Base-by-base conservation (phyloP, 2,113 vertebrate species). In the Lethenteron camtschaticum region DNA sequence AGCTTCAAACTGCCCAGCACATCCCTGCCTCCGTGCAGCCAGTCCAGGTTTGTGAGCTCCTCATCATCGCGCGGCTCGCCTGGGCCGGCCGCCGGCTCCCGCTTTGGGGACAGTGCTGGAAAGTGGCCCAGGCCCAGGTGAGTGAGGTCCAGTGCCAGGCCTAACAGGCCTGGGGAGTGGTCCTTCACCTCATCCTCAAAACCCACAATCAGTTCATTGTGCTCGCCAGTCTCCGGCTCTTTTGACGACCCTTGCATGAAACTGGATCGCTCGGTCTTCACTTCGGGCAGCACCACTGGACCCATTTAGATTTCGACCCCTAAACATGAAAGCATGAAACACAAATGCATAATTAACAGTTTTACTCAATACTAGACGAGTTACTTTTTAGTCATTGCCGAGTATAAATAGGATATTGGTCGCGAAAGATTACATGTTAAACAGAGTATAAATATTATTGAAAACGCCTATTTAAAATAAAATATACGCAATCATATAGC, bases 271-370 rank as follows among this genome's bases (percentile, higher is more conserved):
- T 94, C 89, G 71, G 88, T 85, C 85, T 95, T 96, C 85, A 92
- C 95, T 80, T 88, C 91, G 81, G 92, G 89, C 81, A 90, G 90
- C 90, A 96, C 95, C 83, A 90, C 88, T 83, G 90, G 89, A 86
- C 89, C 89, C 90, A 95, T 95, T 85, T 86, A 90, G 83, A 82
- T 83, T 82, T 81, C 81, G 77, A 77, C 81, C 85, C 89, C 95
- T 73, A 3, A 41, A 41, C 41, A 41, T 41, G 41, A 41, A 41
- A 41, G 41, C 41, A 41, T 41, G 41, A 41, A 41, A 41, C 41
- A 7, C 41, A 41, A 41, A 41, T 41, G 41, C 41, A 41, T 41
- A 41, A 41, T 41, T 41, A 41, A 41, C 41, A 41, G 41, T 41
- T 41, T 41, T 41, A 41, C 41, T 41, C 41, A 41, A 41, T 41